Conservation (phyloP, 2,113 vertebrate species). For the Serilophus lunatus region DNA sequence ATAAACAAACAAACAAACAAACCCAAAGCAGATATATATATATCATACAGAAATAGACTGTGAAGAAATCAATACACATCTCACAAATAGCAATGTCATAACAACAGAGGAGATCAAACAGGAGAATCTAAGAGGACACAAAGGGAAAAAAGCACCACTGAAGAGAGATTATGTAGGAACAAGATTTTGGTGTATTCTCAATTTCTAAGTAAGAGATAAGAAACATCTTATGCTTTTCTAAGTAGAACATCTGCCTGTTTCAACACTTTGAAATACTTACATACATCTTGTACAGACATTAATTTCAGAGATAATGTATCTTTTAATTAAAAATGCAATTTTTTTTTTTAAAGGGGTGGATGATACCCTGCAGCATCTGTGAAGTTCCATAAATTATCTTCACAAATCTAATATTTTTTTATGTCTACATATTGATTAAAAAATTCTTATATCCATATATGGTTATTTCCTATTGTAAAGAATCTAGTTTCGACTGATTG, state of each 20-base stretch:
- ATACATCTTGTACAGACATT: background rate
- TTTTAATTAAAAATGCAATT: conserved; percentile 4
- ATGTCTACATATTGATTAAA: background rate
- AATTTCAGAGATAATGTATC: background rate
- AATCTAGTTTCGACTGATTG: background rate
- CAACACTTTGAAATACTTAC: background rate
- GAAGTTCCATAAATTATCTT: background rate
- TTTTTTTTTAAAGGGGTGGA: background rate
- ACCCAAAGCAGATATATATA: background rate
- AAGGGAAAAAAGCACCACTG: background rate
- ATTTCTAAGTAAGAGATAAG: background rate
- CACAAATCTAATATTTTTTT: background rate
- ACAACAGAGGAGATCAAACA: background rate
- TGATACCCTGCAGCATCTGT: background rate
- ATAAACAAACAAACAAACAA: too few relatives aligned
- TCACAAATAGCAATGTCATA: background rate
- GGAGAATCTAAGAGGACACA: background rate
- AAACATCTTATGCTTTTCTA: background rate
- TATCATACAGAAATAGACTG: background rate
- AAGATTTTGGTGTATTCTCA: background rate
- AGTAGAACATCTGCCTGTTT: background rate
- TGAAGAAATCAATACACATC: background rate
- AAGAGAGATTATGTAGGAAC: background rate
- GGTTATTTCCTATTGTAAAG: background rate
- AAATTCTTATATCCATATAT: background rate